A percentile compares a stretch with the other conserved stretches of the same genome.
phyloP scores from a whole-genome alignment of 1,140 invertebrate genomes.

The Heterodera schachtii region DNA sequence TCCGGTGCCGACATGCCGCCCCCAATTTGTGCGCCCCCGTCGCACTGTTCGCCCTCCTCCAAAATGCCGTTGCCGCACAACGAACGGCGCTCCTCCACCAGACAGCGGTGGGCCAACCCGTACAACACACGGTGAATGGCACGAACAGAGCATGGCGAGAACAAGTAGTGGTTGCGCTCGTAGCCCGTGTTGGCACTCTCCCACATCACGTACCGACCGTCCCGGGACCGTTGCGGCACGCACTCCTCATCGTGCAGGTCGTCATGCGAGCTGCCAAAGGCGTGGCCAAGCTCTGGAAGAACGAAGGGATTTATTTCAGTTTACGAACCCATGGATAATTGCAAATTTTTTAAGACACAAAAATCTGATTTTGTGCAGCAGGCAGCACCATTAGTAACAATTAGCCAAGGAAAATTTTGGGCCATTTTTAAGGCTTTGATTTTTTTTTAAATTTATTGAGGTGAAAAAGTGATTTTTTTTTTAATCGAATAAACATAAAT shows the following conservation, averaged over 20 bases:
- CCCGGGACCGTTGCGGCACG: slow-evolving; percentile 29
- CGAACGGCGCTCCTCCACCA: slow-evolving; percentile 44
- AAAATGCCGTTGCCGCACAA: slow-evolving; percentile 54
- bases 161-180: slow-evolving; percentile 52
- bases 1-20: background rate
- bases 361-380: too few relatives aligned
- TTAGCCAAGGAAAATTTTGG: too few relatives aligned
- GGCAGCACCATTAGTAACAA: too few relatives aligned
- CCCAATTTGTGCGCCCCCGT: slow-evolving; percentile 45
- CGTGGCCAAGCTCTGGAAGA: slow-evolving; percentile 48
- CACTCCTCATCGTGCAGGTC: slow-evolving; percentile 44
- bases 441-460: too few relatives aligned
- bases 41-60: slow-evolving; percentile 50
- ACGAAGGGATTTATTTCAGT: too few relatives aligned
- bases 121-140: slow-evolving; percentile 52
- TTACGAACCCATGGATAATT: too few relatives aligned
- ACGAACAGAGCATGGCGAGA: slow-evolving; percentile 47
- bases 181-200: slow-evolving; percentile 52
- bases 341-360: too few relatives aligned
- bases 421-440: too few relatives aligned
- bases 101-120: slow-evolving; percentile 42
- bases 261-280: slow-evolving; percentile 44
- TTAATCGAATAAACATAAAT: too few relatives aligned
- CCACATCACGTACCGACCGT: slow-evolving; percentile 52
- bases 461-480: too few relatives aligned